Base-by-base conservation (phyloP, 2,797 vertebrate species). In the Tokudaia muenninki region DNA sequence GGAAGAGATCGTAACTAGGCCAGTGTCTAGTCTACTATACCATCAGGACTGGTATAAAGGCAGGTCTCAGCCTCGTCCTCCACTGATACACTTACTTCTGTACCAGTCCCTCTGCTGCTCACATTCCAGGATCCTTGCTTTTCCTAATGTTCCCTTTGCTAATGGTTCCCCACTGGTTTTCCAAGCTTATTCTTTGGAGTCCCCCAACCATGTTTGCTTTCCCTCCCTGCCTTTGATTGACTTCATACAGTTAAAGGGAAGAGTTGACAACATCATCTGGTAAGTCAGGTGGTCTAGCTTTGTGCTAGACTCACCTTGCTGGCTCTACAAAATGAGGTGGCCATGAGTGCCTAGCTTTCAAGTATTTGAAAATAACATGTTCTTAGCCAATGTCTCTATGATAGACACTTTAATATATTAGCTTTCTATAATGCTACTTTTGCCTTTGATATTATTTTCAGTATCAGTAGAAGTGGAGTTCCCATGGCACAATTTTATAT, bases 141-240 rank as follows among this genome's bases (percentile, higher is more conserved):
- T 92, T 84, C 77, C 22, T 37, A 13, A 29, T 19, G 2, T 77
- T 81, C 34, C 24, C 65, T 77, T 65, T 83, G 50, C 75, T 80
- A 77, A 31, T 63, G 59, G 22, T 65, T 59, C 61, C 34, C 61
- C n/a, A 57, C 13, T 11, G 52, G 21, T 74, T 94, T 34, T 22
- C 77, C 29, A 87, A 94, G 65, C 67, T 83, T 41, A 21, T 77
- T 77, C 63, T 91, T 70, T 77, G 72, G 50, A 84, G 70, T 77
- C 14, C 3, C 44, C 52, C 89, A n/a, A 10, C 24, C 2, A 1
- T n/a, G 13, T 50, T 47, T 79, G 29, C 14, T 17, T 78, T 47
- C 31, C 57, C 31, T 90, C 26, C 19, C 41, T 83, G 57, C 31
- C 41, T 22, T 41, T 37, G 7, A 21, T 17, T 29, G 19, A 19